Conservation (phyloP, 2,797 vertebrate species). For the Morelia viridis region DNA sequence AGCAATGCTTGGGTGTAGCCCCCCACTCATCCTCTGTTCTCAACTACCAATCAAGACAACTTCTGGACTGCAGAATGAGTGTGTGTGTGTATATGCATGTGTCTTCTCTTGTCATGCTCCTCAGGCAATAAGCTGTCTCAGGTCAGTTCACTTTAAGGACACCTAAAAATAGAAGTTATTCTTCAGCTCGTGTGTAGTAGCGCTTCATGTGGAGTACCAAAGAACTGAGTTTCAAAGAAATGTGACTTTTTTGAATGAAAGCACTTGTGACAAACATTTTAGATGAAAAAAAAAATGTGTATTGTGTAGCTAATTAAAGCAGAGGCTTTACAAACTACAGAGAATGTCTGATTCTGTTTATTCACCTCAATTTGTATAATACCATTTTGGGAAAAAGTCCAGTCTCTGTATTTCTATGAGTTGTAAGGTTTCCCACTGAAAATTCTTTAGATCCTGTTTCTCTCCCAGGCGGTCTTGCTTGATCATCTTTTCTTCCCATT, state of each 20-base stretch:
- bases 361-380: background rate
- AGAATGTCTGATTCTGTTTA: background rate
- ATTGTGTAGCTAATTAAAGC: background rate
- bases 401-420: background rate
- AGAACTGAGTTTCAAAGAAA: background rate
- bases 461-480: background rate
- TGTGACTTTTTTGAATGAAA: background rate
- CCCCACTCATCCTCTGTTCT: background rate
- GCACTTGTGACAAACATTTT: background rate
- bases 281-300: background rate
- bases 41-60: background rate
- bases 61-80: background rate
- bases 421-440: background rate
- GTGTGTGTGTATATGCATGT: background rate
- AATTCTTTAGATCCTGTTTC: background rate
- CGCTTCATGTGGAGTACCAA: background rate
- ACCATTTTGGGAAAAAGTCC: background rate
- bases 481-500: background rate
- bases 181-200: background rate
- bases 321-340: background rate
- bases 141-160: background rate
- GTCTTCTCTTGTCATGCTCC: background rate
- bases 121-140: background rate
- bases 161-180: background rate
- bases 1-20: background rate